phyloP scores from a whole-genome alignment of 2,797 vertebrate species.

The Gymnothorax javanicus region DNA sequence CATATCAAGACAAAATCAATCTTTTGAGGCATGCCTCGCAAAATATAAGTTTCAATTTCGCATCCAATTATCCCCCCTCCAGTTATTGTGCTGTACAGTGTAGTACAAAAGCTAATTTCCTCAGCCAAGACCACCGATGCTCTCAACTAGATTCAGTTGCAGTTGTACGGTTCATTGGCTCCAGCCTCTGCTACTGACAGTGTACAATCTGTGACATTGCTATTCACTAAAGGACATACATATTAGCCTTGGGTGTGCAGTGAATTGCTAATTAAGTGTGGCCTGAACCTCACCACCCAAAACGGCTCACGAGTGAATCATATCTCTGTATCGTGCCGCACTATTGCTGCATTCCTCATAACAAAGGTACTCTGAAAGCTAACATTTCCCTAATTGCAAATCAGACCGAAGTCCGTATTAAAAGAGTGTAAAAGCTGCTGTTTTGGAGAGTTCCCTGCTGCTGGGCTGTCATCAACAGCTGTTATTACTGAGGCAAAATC shows the following conservation, averaged over 20 bases:
- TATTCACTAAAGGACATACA: constrained; percentile 43
- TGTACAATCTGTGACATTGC: constrained; percentile 42
- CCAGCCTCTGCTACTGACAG: constrained; percentile 39
- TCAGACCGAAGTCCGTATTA: constrained; percentile 28
- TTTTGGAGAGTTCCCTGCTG: constrained; percentile 37
- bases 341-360: background rate
- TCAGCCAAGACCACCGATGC: constrained; percentile 39
- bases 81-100: constrained; percentile 36
- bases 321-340: constrained; percentile 27
- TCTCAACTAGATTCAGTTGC: constrained; percentile 43
- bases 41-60: constrained; percentile 29
- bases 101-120: constrained; percentile 42
- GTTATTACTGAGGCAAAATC: constrained; percentile 44
- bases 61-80: constrained; percentile 40
- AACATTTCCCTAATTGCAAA: background rate
- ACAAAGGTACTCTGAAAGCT: background rate
- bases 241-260: constrained; percentile 32
- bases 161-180: constrained; percentile 46
- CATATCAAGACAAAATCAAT: constrained; percentile 22
- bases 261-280: constrained; percentile 46
- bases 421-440: constrained; percentile 42
- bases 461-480: constrained; percentile 44
- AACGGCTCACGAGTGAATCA: constrained; percentile 40
- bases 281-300: constrained; percentile 24
- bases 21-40: constrained; percentile 27